Conservation (phyloP, 2,113 vertebrate genomes). For the Oxyura jamaicensis region DNA sequence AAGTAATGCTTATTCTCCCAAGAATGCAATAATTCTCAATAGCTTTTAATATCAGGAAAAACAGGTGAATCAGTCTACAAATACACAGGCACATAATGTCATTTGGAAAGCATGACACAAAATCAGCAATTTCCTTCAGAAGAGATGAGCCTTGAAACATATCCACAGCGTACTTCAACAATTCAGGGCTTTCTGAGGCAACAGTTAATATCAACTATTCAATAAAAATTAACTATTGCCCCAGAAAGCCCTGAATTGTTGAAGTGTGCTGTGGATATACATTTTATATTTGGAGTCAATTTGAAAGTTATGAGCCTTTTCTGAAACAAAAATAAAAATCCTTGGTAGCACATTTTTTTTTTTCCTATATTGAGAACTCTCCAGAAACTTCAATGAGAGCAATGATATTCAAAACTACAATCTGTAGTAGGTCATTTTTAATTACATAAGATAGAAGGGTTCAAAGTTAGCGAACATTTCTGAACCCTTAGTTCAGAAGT, state of each 20-base stretch:
- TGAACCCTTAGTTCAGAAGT: background rate
- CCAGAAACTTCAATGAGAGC: accelerated
- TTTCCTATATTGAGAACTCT: background rate
- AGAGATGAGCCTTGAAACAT: background rate
- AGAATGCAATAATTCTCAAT: background rate
- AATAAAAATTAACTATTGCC: too few relatives aligned
- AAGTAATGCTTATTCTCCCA: background rate
- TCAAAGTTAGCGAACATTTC: background rate
- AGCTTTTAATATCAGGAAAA: background rate
- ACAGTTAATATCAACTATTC: background rate
- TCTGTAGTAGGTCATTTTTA: background rate
- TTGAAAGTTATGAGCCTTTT: background rate
- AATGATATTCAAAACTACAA: background rate
- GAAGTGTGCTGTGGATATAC: too few relatives aligned
- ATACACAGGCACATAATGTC: background rate
- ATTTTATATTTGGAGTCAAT: background rate
- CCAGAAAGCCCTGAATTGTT: too few relatives aligned
- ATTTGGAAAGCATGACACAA: background rate
- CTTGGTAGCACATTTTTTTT: background rate
- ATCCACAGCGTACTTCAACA: background rate
- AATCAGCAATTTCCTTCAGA: background rate
- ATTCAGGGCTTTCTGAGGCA: background rate
- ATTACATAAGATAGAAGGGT: background rate
- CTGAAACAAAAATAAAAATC: background rate
- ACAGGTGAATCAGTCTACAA: background rate